These are phyloP conservation scores for Cyprinella venusta DNA, from an alignment of 2,797 vertebrate genomes.

Conservation along the genomic window DNA sequence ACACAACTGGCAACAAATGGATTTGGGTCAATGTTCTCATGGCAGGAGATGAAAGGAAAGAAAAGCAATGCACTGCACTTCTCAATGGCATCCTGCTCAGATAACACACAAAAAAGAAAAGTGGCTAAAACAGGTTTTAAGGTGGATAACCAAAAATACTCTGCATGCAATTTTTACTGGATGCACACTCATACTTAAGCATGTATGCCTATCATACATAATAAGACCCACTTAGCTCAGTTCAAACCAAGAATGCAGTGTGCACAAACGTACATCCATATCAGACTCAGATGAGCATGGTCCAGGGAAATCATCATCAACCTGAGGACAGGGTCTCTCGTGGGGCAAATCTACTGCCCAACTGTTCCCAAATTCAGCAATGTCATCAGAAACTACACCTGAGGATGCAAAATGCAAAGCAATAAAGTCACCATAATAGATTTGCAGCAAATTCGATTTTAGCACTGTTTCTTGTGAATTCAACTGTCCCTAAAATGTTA, in stretches of 20 bases:
- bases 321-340: conserved; percentile 80
- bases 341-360: conserved; percentile 88
- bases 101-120: conserved; percentile 39
- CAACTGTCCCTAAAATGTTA: background rate
- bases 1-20: conserved; percentile 97
- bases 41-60: conserved; percentile 97
- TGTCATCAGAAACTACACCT: conserved; percentile 85
- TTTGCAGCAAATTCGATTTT: background rate
- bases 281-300: conserved; percentile 87
- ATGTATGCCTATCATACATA: background rate
- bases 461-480: background rate
- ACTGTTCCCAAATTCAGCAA: conserved; percentile 91
- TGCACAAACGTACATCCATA: conserved; percentile 82
- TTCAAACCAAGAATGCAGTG: background rate
- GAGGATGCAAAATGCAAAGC: conserved; percentile 5
- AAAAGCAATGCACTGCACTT: conserved; percentile 96
- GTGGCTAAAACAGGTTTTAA: background rate
- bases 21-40: conserved; percentile 96
- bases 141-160: background rate
- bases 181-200: background rate
- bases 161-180: background rate
- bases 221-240: background rate
- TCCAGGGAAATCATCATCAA: conserved; percentile 87
- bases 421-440: background rate
- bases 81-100: conserved; percentile 88